A percentile compares a stretch with the other conserved stretches of the same genome.
Conservation (phyloP, 2,888 invertebrate genomes). For the Zygaena filipendulae region DNA sequence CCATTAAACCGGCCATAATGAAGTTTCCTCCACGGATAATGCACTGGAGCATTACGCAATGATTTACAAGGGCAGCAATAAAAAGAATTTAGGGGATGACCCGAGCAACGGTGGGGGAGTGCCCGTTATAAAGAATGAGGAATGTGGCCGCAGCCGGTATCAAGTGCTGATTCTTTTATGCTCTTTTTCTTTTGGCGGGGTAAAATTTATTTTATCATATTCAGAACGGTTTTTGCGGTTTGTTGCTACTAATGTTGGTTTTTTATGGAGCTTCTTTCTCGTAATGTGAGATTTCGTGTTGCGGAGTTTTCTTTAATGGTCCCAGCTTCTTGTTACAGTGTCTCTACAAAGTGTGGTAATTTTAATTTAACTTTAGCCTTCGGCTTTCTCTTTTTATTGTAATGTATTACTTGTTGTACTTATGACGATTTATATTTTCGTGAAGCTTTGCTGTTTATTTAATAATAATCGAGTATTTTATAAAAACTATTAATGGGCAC, state of each 20-base stretch:
- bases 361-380: too few species aligned
- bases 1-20: constrained; percentile 68
- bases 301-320: too few species aligned
- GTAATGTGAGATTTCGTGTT: too few species aligned
- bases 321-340: too few species aligned
- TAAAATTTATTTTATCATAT: neutral
- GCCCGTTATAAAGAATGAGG: constrained; percentile 57
- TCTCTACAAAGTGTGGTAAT: too few species aligned
- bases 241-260: neutral
- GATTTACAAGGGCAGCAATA: constrained; percentile 67
- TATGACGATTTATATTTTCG: too few species aligned
- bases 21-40: constrained; percentile 65
- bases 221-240: neutral
- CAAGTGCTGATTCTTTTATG: constrained; percentile 24
- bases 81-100: constrained; percentile 69
- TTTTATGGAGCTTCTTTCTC: neutral
- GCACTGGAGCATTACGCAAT: constrained; percentile 65
- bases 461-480: too few species aligned
- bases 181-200: too few species aligned
- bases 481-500: too few species aligned
- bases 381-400: too few species aligned
- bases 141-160: constrained; percentile 39
- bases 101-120: constrained; percentile 34
- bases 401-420: too few species aligned
- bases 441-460: too few species aligned